A percentile compares a stretch with the other conserved stretches of the same genome.
phyloP scores from a whole-genome alignment of 2,797 vertebrate species.

The Coregonus ussuriensis region DNA sequence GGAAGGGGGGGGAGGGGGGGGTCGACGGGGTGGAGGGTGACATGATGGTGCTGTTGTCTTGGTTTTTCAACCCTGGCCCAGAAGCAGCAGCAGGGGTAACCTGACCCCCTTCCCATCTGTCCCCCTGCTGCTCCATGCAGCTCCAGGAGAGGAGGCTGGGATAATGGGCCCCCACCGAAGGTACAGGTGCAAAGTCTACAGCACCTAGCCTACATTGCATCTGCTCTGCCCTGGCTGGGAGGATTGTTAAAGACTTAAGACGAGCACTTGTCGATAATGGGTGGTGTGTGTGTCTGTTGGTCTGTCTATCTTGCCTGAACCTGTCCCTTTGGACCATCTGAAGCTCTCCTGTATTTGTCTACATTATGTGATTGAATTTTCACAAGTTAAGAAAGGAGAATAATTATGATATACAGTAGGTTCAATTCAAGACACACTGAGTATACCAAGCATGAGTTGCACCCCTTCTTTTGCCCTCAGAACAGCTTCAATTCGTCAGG shows the following conservation, averaged over 20 bases:
- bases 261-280: slow-evolving; percentile 69
- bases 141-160: slow-evolving; percentile 47
- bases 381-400: not conserved
- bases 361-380: not conserved
- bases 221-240: slow-evolving; percentile 46
- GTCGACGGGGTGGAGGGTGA: slow-evolving; percentile 34
- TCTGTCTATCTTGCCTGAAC: not conserved
- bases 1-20: slow-evolving; percentile 14
- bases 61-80: slow-evolving; percentile 65
- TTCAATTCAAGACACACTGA: too few species aligned
- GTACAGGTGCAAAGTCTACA: slow-evolving; percentile 71
- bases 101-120: slow-evolving; percentile 82
- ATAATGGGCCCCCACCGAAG: slow-evolving; percentile 70
- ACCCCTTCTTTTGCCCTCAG: too few species aligned
- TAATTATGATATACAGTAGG: not conserved
- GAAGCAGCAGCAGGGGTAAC: slow-evolving; percentile 73
- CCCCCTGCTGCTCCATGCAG: slow-evolving; percentile 74
- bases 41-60: slow-evolving; percentile 61
- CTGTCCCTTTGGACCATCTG: not conserved
- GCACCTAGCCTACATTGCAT: slow-evolving; percentile 68
- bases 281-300: slow-evolving; percentile 26
- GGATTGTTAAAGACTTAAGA: slow-evolving; percentile 54
- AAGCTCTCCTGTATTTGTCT: not conserved
- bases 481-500: too few species aligned
- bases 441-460: too few species aligned